phyloP scores from a whole-genome alignment of 2,113 vertebrate genomes.

The Illadopsis cleaveri region DNA sequence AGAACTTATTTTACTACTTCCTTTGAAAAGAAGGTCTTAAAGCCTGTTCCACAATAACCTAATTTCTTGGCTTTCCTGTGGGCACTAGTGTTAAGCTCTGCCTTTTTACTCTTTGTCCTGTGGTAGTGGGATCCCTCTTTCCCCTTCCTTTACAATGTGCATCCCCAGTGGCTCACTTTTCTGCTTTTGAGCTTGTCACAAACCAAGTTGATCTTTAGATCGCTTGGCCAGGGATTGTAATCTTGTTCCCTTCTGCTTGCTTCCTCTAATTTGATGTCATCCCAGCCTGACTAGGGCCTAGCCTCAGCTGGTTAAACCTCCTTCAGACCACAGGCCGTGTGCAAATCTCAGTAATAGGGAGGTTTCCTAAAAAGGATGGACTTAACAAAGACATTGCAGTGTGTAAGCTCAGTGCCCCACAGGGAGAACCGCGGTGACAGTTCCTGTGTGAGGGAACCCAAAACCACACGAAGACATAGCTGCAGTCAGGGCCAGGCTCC shows the following conservation, averaged over 20 bases:
- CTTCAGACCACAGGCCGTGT: background rate
- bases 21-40: background rate
- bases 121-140: background rate
- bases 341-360: background rate
- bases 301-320: background rate
- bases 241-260: background rate
- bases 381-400: background rate
- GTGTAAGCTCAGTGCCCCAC: background rate
- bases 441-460: slow-evolving; percentile 1
- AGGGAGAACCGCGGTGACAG: background rate
- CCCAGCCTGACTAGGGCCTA: background rate
- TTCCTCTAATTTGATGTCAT: background rate
- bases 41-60: background rate
- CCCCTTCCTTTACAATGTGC: background rate
- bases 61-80: background rate
- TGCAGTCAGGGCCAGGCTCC: background rate
- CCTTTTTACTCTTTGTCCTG: background rate
- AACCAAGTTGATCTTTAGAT: background rate
- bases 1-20: background rate
- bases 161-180: background rate
- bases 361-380: slow-evolving; percentile 14
- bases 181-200: background rate
- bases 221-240: background rate
- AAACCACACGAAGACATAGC: background rate
- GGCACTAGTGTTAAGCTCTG: background rate